Evolutionary conservation across 2,888 invertebrate genomes (phyloP).

Genomic region (Agrotis clavis): DNA sequence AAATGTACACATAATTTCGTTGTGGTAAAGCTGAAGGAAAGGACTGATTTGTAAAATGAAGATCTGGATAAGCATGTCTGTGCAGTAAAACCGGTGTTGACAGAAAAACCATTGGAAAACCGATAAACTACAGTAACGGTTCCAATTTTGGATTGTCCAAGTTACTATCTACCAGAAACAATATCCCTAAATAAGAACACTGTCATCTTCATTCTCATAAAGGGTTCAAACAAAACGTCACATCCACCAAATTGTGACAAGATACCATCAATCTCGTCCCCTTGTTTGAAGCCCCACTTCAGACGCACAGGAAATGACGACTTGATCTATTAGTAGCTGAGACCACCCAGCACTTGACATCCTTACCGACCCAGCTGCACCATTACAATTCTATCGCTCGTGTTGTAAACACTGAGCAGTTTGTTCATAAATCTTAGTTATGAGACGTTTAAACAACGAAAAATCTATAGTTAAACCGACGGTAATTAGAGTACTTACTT

Average conservation of each 20-base stretch:
- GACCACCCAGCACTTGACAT: constrained; percentile 51
- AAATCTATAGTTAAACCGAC: neutral
- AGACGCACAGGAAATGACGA: constrained; percentile 44
- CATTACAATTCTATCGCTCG: constrained; percentile 2
- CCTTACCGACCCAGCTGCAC: constrained; percentile 12
- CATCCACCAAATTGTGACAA: constrained; percentile 26
- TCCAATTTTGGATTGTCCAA: neutral
- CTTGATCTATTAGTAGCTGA: constrained; percentile 50
- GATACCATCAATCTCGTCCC: constrained; percentile 20
- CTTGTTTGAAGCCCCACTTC: constrained; percentile 29
- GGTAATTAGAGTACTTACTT: neutral
- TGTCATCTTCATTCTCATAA: neutral
- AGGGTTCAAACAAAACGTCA: neutral
- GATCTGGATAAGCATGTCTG: no score
- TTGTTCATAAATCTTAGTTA: neutral
- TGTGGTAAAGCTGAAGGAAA: no score
- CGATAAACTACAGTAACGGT: no score
- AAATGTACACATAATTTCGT: no score
- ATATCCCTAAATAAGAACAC: neutral
- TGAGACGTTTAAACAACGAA: neutral
- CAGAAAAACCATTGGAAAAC: neutral
- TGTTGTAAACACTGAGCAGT: constrained; percentile 4
- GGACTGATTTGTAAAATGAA: no score
- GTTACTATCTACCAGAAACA: neutral
- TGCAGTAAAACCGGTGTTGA: neutral